A percentile compares a stretch with the other conserved stretches of the same genome.
Conservation (phyloP, 2,888 invertebrate genomes). For the Ceramica pisi region DNA sequence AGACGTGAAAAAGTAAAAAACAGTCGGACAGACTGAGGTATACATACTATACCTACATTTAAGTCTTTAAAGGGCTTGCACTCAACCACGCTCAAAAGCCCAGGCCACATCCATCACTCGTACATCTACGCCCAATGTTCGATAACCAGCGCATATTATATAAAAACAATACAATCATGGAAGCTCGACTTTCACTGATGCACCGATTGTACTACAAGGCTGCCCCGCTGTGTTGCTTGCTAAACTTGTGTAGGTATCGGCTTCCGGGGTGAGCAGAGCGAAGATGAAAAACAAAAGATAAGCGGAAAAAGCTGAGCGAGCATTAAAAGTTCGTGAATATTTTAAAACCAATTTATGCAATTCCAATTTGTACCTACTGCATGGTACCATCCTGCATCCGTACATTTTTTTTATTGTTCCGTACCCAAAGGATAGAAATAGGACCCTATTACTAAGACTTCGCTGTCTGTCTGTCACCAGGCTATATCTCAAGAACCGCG, state of each 20-base stretch:
- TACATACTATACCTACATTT: too few relatives aligned
- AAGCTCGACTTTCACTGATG: conserved; percentile 61
- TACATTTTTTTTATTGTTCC: too few relatives aligned
- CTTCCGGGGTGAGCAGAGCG: conserved; percentile 38
- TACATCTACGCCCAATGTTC: conserved; percentile 17
- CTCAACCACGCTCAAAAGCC: not conserved
- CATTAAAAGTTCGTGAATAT: not conserved
- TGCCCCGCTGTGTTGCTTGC: conserved; percentile 44
- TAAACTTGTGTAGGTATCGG: not conserved
- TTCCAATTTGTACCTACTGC: too few relatives aligned
- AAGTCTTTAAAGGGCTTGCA: too few relatives aligned
- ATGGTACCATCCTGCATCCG: too few relatives aligned
- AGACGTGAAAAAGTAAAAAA: too few relatives aligned
- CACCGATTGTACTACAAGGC: conserved; percentile 46
- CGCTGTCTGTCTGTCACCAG: too few relatives aligned
- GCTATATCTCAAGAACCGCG: too few relatives aligned
- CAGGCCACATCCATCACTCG: conserved; percentile 5
- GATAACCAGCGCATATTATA: conserved; percentile 49
- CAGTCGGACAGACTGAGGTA: too few relatives aligned
- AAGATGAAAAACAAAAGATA: not conserved
- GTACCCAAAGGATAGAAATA: too few relatives aligned
- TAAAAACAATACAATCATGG: conserved; percentile 68
- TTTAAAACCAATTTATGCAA: too few relatives aligned
- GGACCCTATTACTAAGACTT: too few relatives aligned
- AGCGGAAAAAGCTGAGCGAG: not conserved